Evolutionary conservation across 2,113 vertebrate species (phyloP).

Genomic region (Petroica traversi): DNA sequence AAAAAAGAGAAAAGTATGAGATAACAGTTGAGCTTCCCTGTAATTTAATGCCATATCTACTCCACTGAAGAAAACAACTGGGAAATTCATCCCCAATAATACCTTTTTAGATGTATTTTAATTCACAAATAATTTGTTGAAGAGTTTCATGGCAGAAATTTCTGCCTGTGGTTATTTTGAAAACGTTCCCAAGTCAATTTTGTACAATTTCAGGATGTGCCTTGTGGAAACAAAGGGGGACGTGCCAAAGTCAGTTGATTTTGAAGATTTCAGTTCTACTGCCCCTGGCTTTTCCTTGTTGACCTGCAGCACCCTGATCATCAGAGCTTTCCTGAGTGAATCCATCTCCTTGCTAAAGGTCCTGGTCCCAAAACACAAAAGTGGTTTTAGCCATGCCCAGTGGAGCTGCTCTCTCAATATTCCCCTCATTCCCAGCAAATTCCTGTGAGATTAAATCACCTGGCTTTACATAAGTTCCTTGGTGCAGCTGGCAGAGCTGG

Average conservation of each 20-base stretch:
- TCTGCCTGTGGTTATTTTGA: slow-evolving; percentile 23
- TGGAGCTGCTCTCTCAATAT: not conserved
- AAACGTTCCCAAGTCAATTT: not conserved
- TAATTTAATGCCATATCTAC: slow-evolving; percentile 58
- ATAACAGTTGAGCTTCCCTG: slow-evolving; percentile 65
- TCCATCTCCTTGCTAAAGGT: no score
- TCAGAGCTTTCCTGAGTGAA: not conserved
- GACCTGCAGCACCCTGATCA: not conserved
- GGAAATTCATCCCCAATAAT: not conserved
- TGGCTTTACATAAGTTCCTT: not conserved
- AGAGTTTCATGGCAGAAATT: not conserved
- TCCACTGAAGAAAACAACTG: not conserved
- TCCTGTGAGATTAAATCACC: fast-evolving
- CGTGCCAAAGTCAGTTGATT: not conserved
- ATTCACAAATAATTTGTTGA: not conserved
- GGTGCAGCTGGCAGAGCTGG: not conserved
- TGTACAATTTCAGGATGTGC: not conserved
- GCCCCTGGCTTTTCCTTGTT: not conserved
- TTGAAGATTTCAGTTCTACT: not conserved
- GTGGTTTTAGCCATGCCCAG: fast-evolving
- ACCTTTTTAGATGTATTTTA: slow-evolving; percentile 19
- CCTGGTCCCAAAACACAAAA: not conserved
- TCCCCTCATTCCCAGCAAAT: not conserved
- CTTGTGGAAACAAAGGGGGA: not conserved
- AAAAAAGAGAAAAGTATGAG: slow-evolving; percentile 68